phyloP scores from a whole-genome alignment of 2,113 vertebrate genomes.

The Scopus umbretta region DNA sequence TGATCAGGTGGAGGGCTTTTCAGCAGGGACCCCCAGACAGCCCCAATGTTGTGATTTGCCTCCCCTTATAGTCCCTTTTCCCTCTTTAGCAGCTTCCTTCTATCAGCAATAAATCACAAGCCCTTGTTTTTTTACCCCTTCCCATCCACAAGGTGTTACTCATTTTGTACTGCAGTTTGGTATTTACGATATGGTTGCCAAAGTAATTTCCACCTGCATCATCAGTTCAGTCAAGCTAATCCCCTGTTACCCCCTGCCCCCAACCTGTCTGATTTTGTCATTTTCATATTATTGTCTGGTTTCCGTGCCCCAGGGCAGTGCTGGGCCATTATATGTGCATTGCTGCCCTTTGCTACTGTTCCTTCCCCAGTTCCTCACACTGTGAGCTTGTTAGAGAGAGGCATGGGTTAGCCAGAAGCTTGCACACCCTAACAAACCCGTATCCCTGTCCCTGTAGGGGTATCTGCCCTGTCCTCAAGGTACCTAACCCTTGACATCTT shows the following conservation, averaged over 20 bases:
- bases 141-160: not conserved
- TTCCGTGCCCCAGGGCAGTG: not conserved
- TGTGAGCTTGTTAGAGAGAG: not conserved
- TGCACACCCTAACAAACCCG: rapidly evolving
- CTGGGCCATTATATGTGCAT: not conserved
- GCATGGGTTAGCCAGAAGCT: not conserved
- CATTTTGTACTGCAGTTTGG: not conserved
- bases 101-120: not conserved
- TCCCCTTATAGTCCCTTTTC: not conserved
- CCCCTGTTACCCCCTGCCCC: rapidly evolving
- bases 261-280: not conserved
- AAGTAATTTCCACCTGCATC: not conserved
- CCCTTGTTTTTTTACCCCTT: not conserved
- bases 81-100: not conserved
- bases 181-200: not conserved
- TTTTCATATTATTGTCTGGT: not conserved
- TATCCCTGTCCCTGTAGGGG: not conserved
- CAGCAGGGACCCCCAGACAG: not conserved
- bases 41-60: not conserved
- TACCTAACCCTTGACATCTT: not conserved
- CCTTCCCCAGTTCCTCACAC: not conserved
- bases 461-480: not conserved
- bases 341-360: not conserved
- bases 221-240: not conserved
- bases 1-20: not conserved